A percentile compares a stretch with the other conserved stretches of the same genome.
phyloP scores from a whole-genome alignment of 1,140 invertebrate genomes.

The Protaetia brevitarsis region DNA sequence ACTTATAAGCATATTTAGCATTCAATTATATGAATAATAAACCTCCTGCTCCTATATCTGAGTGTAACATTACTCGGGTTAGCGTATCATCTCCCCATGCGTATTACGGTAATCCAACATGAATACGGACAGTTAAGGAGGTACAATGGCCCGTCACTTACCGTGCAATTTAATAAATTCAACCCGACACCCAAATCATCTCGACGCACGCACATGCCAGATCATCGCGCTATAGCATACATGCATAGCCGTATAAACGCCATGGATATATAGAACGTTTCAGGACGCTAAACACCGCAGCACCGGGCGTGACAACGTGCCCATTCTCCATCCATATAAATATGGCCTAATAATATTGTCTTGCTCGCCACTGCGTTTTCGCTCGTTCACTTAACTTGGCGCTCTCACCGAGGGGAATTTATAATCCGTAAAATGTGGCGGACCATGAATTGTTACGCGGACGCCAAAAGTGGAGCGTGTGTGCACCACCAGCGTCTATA shows the following conservation, averaged over 20 bases:
- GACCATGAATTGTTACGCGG: constrained; percentile 1
- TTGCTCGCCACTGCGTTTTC: constrained; percentile 3
- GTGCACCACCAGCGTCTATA: too few relatives aligned
- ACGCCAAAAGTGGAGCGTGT: too few relatives aligned
- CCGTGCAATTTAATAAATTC: constrained; percentile 18
- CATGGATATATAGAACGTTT: too few relatives aligned
- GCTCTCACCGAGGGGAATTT: constrained; percentile 24
- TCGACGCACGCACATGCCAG: neutral
- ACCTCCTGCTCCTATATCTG: too few relatives aligned
- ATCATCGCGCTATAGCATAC: neutral
- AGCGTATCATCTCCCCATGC: neutral
- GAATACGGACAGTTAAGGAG: constrained; percentile 6
- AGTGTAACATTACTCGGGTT: too few relatives aligned
- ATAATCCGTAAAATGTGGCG: constrained; percentile 27
- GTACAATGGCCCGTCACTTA: constrained; percentile 15
- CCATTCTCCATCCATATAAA: neutral
- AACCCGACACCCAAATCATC: constrained; percentile 10
- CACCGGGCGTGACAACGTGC: neutral
- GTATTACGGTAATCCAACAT: neutral
- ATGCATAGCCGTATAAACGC: neutral
- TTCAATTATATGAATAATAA: too few relatives aligned
- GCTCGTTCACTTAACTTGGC: neutral
- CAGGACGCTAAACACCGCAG: too few relatives aligned
- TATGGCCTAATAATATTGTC: constrained; percentile 9
- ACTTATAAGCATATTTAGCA: too few relatives aligned